Conservation (phyloP, 2,888 invertebrate genomes). For the Cheilosia variabilis region DNA sequence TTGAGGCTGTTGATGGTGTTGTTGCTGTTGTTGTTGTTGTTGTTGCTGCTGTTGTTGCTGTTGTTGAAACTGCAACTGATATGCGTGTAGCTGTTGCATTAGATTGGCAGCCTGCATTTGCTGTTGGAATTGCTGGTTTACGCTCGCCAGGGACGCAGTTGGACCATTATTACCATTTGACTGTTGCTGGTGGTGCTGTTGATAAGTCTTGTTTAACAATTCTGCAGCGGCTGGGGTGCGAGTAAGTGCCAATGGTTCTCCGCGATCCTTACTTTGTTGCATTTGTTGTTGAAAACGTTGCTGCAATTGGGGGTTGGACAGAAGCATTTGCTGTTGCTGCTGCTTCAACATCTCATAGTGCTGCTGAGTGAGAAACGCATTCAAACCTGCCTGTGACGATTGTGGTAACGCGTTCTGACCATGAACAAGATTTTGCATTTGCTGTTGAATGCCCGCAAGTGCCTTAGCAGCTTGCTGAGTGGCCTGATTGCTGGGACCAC, state of each 20-base stretch:
- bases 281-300: conserved; percentile 79
- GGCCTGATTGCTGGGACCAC: conserved; percentile 78
- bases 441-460: conserved; percentile 79
- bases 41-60: conserved; percentile 78
- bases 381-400: conserved; percentile 77
- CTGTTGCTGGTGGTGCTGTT: conserved; percentile 79
- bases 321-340: conserved; percentile 77
- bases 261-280: conserved; percentile 78
- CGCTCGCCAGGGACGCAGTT: conserved; percentile 75
- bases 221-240: conserved; percentile 81
- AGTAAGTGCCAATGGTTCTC: conserved; percentile 79
- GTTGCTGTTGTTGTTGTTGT: conserved; percentile 67
- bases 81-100: conserved; percentile 80
- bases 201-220: conserved; percentile 79
- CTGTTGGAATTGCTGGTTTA: conserved; percentile 79
- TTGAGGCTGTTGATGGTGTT: conserved; percentile 82
- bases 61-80: conserved; percentile 83
- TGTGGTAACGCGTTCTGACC: conserved; percentile 79
- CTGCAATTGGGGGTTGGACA: conserved; percentile 78
- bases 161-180: conserved; percentile 79
- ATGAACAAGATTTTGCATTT: conserved; percentile 80
- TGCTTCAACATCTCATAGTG: conserved; percentile 79
- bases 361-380: conserved; percentile 79
- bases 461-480: conserved; percentile 79
- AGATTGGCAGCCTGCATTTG: conserved; percentile 80